Base-by-base conservation (phyloP, 2,888 invertebrate genomes). In the Andricus quercusramuli region DNA sequence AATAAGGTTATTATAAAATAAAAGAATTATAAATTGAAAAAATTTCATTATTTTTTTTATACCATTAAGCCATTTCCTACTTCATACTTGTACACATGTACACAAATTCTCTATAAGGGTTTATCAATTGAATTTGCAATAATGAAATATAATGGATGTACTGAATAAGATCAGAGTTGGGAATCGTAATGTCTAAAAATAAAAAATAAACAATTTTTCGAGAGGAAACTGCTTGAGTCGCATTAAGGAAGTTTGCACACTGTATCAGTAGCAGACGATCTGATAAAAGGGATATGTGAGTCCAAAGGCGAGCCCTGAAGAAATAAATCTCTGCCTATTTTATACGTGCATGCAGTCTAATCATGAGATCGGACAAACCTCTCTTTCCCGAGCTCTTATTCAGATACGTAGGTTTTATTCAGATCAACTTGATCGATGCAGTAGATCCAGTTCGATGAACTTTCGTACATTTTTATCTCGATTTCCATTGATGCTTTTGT, bases 321-420 rank as follows among this genome's bases (percentile, higher is more conserved):
- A 74, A 74, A 74, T 74, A 74, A 74, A 74, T 74, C 70, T 74
- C 70, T 32, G 70, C 11, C 32, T 74, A 74, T 51, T 74, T 51
- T 74, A 74, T 74, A 56, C 47, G 17, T 47, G 17, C 70, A 74
- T 74, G 32, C 29, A 74, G 56, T 74, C 29, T 74, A 74, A 74
- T 74, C 70, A 74, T 74, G 29, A 51, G 25, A 74, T 74, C 56
- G 70, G 32, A 51, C 51, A 32, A 70, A 74, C 51, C 70, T 56
- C 68, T 47, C 17, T 51, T 47, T 51, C 44, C 17, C 17, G 44
- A 70, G 68, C 47, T 70, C 68, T 70, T 47, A 70, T 70, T 70
- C 68, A 70, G 68, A 70, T 70, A 47, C 47, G 68, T 47, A 70
- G 68, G 29, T 51, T 51, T 74, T 74, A 74, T 74, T 74, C 70